These are phyloP conservation scores for Tiliacea aurago DNA, from an alignment of 2,888 invertebrate genomes.

Conservation along the genomic window DNA sequence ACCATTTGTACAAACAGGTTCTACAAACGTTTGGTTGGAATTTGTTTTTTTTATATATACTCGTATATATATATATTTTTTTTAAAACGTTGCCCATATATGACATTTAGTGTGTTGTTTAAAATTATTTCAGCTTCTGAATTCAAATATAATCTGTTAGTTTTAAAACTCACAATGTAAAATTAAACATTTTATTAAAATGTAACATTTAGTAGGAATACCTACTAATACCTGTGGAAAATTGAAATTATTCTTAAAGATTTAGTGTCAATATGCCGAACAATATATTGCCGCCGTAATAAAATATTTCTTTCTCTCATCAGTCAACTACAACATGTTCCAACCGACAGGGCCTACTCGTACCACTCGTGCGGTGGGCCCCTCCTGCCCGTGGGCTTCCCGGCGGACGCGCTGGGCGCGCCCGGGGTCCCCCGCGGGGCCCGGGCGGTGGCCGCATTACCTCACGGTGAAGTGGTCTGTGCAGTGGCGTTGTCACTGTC, in stretches of 20 bases:
- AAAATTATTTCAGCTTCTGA: neutral
- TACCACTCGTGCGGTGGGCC: conserved; percentile 98
- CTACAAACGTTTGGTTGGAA: no score
- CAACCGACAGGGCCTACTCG: conserved; percentile 94
- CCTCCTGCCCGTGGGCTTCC: conserved; percentile 97
- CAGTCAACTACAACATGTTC: conserved; percentile 58
- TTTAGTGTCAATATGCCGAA: no score
- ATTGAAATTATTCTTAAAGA: no score
- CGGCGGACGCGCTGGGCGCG: conserved; percentile 97
- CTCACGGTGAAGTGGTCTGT: conserved; percentile 98
- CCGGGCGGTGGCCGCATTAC: conserved; percentile 96
- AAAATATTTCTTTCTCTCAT: conserved; percentile 10
- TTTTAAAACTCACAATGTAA: no score
- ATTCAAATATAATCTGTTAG: neutral
- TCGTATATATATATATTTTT: no score
- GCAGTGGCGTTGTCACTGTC: conserved; percentile 97
- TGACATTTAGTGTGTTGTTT: no score
- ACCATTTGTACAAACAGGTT: no score
- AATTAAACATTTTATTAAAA: no score
- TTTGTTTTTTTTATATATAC: no score
- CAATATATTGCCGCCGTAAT: neutral
- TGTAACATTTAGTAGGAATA: no score
- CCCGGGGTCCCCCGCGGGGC: conserved; percentile 98
- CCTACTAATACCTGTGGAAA: no score
- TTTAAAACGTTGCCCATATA: no score